Evolutionary conservation across 1,140 invertebrate species (phyloP), one percentile per base, ranked within the genome.

Genomic region (Phortica variegata): DNA sequence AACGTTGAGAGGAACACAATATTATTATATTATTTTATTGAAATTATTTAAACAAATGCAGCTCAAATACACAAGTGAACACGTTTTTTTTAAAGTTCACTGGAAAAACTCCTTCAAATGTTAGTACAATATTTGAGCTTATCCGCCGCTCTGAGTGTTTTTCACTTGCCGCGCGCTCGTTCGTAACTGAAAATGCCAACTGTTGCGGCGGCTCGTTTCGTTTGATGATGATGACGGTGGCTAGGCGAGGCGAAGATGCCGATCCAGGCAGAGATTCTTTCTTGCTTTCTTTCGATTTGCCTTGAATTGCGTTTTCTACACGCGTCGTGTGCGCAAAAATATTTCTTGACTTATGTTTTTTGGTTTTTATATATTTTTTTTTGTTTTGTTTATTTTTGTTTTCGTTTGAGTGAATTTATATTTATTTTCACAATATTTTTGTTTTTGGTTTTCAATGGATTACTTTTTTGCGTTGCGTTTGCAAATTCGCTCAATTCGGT

Each of bases 381-480:
- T 15, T 38, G 18, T 38, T 38, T 10, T 17, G 17, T 15, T 34
- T 34, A 37, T 38, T 19, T 19, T 13, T 43, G 17, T 46, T 16
- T 17, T 26, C 13, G 26, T 38, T 7, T 29, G 26, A 7, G 26
- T 29, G 12, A 29, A 29, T 43, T 43, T 39, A 16, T 55, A 47
- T 36, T 36, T 36, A 45, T 40, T 34, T 31, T 41, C 16, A 18
- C 9, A 16, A 46, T 36, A 46, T 54, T 49, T 55, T 52, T 52
- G 45, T 38, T 48, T 50, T 19, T 16, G 39, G 37, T 42, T 44
- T 52, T 16, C 34, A 45, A 49, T 44, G 36, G n/a, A n/a, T n/a
- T n/a, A n/a, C 56, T 33, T 36, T 39, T 31, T 26, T 47, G 48
- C 47, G 60, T 58, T 68, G 60, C 63, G 62, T 53, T 60, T 42